phyloP scores from a whole-genome alignment of 1,140 invertebrate species.

The Hypsibius dujardini region DNA sequence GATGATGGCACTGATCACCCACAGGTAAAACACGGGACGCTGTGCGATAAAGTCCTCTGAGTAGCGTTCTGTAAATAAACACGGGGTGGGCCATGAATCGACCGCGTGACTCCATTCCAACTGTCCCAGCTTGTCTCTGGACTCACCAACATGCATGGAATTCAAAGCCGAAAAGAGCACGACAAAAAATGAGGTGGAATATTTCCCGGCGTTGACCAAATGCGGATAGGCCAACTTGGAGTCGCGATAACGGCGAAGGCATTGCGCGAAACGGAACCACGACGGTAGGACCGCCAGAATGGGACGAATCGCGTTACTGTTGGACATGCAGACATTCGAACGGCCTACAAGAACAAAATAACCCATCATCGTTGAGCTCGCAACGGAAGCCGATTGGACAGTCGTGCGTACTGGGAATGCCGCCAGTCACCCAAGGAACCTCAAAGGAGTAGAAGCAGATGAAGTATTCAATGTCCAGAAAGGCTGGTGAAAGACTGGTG shows the following conservation, averaged over 20 bases:
- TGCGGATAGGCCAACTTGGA: constrained; percentile 73
- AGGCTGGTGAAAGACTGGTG: constrained; percentile 70
- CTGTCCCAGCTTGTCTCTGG: not conserved
- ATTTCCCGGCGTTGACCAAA: constrained; percentile 91
- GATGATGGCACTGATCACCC: constrained; percentile 52
- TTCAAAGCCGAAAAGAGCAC: constrained; percentile 65
- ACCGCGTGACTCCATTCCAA: too few species aligned
- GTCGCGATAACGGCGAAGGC: constrained; percentile 66
- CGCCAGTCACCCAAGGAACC: constrained; percentile 28
- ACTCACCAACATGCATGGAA: constrained; percentile 44
- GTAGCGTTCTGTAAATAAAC: constrained; percentile 19
- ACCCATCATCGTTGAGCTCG: too few species aligned
- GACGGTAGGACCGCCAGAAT: constrained; percentile 78
- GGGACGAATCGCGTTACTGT: constrained; percentile 40
- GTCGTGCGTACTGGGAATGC: not conserved
- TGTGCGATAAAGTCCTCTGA: not conserved
- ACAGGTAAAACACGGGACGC: constrained; percentile 55
- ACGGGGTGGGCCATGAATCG: too few species aligned
- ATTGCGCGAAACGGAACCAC: constrained; percentile 94
- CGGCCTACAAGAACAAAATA: not conserved
- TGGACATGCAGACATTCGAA: constrained; percentile 30
- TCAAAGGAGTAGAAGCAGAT: constrained; percentile 42
- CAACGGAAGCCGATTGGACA: too few species aligned
- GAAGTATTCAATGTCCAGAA: constrained; percentile 85
- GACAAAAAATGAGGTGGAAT: constrained; percentile 89